Evolutionary conservation across 2,113 vertebrate species (phyloP), one percentile per base, ranked within the genome.

Genomic region (Dicerorhinus sumatrensis): DNA sequence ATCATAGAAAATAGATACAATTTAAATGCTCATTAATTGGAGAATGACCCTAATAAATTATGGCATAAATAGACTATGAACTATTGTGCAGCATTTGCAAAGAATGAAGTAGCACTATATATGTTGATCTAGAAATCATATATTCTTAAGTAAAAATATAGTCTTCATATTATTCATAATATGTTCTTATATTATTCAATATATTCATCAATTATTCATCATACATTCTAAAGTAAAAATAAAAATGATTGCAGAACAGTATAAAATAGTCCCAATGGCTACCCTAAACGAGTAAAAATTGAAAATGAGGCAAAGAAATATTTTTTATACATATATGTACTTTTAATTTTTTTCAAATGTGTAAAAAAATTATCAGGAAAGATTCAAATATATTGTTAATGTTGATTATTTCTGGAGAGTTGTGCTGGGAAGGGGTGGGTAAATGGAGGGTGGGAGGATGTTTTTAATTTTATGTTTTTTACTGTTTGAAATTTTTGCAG

Each of bases 381-480:
- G 23, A 56, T 79, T 88, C 39, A 48, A 93, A 83, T 62, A 31
- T 81, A 60, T 85, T 20, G 8, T n/a, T 80, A 83, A 29, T 23
- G 39, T 56, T 27, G 31, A 56, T 92, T 85, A 73, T 62, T 89
- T 96, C 63, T 48, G 1, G 63, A 95, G 60, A 81, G 13, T 27
- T 92, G 54, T 31, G 3, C 39, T 25, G 33, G 54, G 54, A 36
- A 87, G n/a, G n/a, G 1, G 29, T 42, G 33, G 8, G n/a, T 76
- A 80, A 94, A 42, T 31, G 20, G 23, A 85, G 5, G 7, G 33
- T 27, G 27, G 36, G 54, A 70, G 25, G 8, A 6, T 51, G 11
- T 39, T 97, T 96, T 95, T 31, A 89, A 77, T 90, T 75, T 51
- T 77, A 85, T 51, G 42, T 65, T 77, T 27, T 88, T 54, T 79